Base-by-base conservation (phyloP, 2,797 vertebrate species). In the Fratercula arctica region DNA sequence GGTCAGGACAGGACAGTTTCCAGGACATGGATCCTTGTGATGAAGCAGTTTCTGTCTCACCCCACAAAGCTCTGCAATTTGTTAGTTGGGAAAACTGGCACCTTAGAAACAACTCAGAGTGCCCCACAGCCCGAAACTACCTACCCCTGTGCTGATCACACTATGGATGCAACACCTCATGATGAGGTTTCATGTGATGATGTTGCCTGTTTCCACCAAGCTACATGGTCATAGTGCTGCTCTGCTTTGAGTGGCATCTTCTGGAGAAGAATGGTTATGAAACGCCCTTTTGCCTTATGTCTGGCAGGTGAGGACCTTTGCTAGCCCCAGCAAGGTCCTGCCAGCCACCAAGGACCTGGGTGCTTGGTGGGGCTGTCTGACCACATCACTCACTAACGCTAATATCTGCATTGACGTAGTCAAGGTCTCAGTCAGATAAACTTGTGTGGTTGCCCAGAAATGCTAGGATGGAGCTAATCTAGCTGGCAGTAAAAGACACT, bases 311-410 rank as follows among this genome's bases (percentile, higher is more conserved):
- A 73, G 63, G 35, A 67, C 11, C 4, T 95, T 79, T 31, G 4
- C 63, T 80, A 82, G 17, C 6, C 37, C 19, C 61, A 90, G 48
- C 5, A 69, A 56, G 45, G 41, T 63, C 15, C 66, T 88, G 25
- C n/a, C 57, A 85, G 51, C 18, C 19, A 7, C 14, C 19, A 46
- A 77, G 60, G 56, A 60, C 74, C 37, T 6, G 8, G 10, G 29
- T 31, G 9, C 60, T 80, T n/a, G 8, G 16, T 74, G 54, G 63
- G 35, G 18, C 39, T 80, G 51, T 51, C 35, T 66, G 56, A 35
- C 37, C 29, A 53, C 0, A 0, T 82, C 67, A 74, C 46, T 2
- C 3, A 21, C 23, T 53, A 31, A 69, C 0, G 1, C 20, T 45
- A 31, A 8, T 48, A 35, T 33, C 56, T 73, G 26, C 37, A n/a